Conservation (phyloP, 2,797 vertebrate genomes). For the Melanotaenia maccullochi region DNA sequence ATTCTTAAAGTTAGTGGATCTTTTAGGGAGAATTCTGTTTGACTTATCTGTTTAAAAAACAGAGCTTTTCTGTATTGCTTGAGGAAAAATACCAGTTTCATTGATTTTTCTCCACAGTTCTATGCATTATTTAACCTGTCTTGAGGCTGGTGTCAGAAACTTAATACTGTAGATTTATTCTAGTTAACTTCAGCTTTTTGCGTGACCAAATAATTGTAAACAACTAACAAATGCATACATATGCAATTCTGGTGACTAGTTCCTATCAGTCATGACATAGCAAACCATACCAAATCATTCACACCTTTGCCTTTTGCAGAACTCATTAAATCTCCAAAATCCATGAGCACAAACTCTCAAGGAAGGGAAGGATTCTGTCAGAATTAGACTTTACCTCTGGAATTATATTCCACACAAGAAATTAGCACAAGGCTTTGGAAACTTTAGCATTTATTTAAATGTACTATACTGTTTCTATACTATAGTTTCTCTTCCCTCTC, state of each 20-base stretch:
- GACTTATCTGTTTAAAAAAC: neutral
- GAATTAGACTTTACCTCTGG: conserved; percentile 6
- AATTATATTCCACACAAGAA: conserved; percentile 11
- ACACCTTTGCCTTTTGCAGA: conserved; percentile 39
- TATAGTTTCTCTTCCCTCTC: too few relatives aligned
- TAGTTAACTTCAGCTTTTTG: neutral
- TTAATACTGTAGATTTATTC: conserved; percentile 3
- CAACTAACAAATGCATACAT: neutral
- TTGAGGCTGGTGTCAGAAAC: conserved; percentile 18
- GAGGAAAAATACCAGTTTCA: conserved; percentile 4
- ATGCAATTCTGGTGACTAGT: neutral
- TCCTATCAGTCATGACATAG: neutral
- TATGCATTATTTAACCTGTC: neutral
- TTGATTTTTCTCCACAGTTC: conserved; percentile 23
- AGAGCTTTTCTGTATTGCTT: conserved; percentile 1
- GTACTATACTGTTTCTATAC: neutral
- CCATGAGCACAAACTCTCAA: neutral
- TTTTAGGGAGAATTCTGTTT: conserved; percentile 21
- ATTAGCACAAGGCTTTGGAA: conserved; percentile 3
- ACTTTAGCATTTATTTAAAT: conserved; percentile 3
- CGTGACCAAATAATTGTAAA: neutral
- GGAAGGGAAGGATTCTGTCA: conserved; percentile 9
- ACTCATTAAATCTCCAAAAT: conserved; percentile 13
- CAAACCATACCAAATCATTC: conserved; percentile 10
- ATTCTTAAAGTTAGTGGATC: conserved; percentile 14